Percentiles rank a stretch among this genome's conserved stretches.
phyloP scores from a whole-genome alignment of 1,140 invertebrate genomes.

The Ericerus pela region DNA sequence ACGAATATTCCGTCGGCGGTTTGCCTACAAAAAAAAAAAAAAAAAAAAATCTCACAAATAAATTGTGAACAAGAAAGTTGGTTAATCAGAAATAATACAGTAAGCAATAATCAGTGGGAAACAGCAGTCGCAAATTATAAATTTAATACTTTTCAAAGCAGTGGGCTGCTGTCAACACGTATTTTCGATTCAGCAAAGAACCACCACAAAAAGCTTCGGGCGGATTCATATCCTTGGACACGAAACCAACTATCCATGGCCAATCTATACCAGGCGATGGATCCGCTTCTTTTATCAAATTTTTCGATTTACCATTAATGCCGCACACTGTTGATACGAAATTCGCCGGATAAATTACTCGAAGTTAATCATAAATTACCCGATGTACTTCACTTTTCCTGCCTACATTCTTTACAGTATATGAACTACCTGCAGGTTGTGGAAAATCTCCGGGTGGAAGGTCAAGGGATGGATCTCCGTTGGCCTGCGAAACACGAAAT shows the following conservation, averaged over 20 bases:
- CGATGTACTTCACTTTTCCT: no score
- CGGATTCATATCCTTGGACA: slow-evolving; percentile 57
- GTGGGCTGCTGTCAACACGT: slow-evolving; percentile 69
- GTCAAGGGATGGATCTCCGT: no score
- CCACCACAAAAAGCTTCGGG: slow-evolving; percentile 64
- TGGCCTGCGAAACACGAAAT: no score
- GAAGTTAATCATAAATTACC: no score
- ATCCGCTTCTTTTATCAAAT: slow-evolving; percentile 54
- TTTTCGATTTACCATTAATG: slow-evolving; percentile 56
- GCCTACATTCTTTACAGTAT: no score
- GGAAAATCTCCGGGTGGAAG: no score
- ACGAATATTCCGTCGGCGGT: slow-evolving; percentile 17
- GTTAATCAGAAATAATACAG: no score
- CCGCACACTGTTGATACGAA: slow-evolving; percentile 32
- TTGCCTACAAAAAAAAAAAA: no score
- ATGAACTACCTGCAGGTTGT: no score
- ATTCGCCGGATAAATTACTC: background rate
- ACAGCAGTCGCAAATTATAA: no score
- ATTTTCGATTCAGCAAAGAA: slow-evolving; percentile 50
- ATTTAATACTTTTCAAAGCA: slow-evolving; percentile 46
- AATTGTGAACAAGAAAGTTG: slow-evolving; percentile 5
- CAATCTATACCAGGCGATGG: slow-evolving; percentile 55
- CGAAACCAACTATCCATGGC: slow-evolving; percentile 64
- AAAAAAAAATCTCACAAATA: no score
- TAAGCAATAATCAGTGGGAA: no score